phyloP scores from a whole-genome alignment of 2,113 vertebrate species.

The Pygoscelis antarcticus region DNA sequence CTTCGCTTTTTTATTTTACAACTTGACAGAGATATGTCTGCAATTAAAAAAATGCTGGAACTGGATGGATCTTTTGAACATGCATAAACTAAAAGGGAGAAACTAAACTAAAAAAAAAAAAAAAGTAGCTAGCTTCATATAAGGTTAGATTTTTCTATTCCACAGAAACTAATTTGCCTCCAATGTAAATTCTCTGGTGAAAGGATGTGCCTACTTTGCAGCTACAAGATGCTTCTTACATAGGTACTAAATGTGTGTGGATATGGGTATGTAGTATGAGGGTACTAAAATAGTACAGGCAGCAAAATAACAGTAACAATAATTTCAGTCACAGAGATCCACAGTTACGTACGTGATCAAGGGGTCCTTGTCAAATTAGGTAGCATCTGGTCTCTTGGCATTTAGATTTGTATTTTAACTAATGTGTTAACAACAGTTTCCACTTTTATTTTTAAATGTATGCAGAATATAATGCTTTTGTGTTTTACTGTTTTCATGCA shows the following conservation, averaged over 20 bases:
- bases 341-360: not conserved
- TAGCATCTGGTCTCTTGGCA: not conserved
- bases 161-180: not conserved
- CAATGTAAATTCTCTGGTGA: not conserved
- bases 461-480: not conserved
- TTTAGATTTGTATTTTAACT: not conserved
- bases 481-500: not conserved
- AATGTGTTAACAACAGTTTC: not conserved
- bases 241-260: not conserved
- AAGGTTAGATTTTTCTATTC: slow-evolving; percentile 3
- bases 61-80: slow-evolving; percentile 37
- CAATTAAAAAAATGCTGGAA: not conserved
- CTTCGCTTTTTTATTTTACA: slow-evolving; percentile 24
- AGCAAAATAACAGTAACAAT: not conserved
- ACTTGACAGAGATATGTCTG: not conserved
- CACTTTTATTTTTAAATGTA: not conserved
- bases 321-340: not conserved
- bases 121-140: not conserved
- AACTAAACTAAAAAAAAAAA: not conserved
- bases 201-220: not conserved
- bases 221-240: not conserved
- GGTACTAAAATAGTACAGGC: not conserved
- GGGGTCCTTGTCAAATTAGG: not conserved
- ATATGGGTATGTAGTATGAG: not conserved
- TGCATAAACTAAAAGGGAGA: not conserved